Evolutionary conservation across 2,797 vertebrate genomes (phyloP), one percentile per base, ranked within the genome.

Genomic region (Margarornis squamiger): DNA sequence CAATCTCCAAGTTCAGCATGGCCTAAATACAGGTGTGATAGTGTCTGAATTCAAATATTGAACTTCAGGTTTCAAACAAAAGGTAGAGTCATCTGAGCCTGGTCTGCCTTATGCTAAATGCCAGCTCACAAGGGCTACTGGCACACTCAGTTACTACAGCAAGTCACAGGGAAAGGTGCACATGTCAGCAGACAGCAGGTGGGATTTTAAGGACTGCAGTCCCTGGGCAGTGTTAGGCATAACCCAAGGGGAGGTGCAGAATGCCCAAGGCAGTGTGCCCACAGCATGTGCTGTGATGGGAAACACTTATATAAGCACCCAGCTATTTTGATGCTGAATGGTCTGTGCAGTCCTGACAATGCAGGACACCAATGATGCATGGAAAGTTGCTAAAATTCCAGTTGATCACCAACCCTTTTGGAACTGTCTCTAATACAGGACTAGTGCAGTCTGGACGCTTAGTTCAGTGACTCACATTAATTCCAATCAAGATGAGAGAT

Each of bases 401-500:
- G n/a, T 0, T 34, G 21, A 75, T 38, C 23, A 34, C 36, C 13
- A 57, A 3, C 5, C 39, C 63, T 65, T 58, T 32, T 29, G 22
- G 17, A 86, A 82, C 48, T n/a, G 45, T 32, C 17, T 75, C 36
- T 51, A 76, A 76, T 4, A 70, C 24, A 76, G n/a, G 39, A 48
- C 24, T 66, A 39, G 20, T 21, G 38, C 39, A 67, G 55, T 76
- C 7, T 63, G 63, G 32, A 90, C 7, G 11, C 30, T 84, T 43
- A 74, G 26, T 73, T 91, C 81, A 68, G 46, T 58, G 78, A 80
- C 57, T 94, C 52, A 24, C 20, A 21, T 76, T 73, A 61, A 61
- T 20, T 90, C 18, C 30, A 81, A 85, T n/a, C 59, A 81, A 81
- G 62, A 48, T 41, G 43, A 91, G 1, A 82, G 27, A 4, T 78